phyloP scores from a whole-genome alignment of 2,797 vertebrate genomes.

The Xiphophorus birchmanni region DNA sequence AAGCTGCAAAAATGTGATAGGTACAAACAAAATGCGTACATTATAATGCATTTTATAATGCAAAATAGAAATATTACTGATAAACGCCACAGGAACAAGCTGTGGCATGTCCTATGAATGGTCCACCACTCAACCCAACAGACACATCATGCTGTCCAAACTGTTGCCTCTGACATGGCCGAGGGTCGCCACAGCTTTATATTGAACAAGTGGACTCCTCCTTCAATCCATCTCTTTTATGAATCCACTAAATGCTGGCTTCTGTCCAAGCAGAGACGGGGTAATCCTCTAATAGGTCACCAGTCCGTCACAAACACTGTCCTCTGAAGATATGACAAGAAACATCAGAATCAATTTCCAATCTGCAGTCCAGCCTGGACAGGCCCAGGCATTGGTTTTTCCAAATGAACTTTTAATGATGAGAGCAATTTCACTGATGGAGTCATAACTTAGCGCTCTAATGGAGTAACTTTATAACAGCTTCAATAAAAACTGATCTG shows the following conservation, averaged over 20 bases:
- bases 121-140: neutral
- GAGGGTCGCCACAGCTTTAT: neutral
- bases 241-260: neutral
- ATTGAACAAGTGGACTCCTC: neutral
- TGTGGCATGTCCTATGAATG: neutral
- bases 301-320: slow-evolving; percentile 2
- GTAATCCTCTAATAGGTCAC: slow-evolving; percentile 2
- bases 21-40: neutral
- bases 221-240: neutral
- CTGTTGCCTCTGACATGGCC: neutral
- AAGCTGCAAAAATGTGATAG: neutral
- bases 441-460: slow-evolving; percentile 28
- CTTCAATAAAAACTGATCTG: slow-evolving; percentile 37
- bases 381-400: slow-evolving; percentile 18
- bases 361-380: slow-evolving; percentile 27
- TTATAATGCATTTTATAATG: no score
- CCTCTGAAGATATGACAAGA: neutral
- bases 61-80: neutral
- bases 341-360: slow-evolving; percentile 1
- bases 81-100: neutral
- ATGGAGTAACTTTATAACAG: slow-evolving; percentile 29
- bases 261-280: neutral
- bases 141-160: neutral
- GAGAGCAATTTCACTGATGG: slow-evolving; percentile 46
- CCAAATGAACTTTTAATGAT: slow-evolving; percentile 46